phyloP scores from a whole-genome alignment of 2,797 vertebrate genomes.

The Leptodactylus fallax region DNA sequence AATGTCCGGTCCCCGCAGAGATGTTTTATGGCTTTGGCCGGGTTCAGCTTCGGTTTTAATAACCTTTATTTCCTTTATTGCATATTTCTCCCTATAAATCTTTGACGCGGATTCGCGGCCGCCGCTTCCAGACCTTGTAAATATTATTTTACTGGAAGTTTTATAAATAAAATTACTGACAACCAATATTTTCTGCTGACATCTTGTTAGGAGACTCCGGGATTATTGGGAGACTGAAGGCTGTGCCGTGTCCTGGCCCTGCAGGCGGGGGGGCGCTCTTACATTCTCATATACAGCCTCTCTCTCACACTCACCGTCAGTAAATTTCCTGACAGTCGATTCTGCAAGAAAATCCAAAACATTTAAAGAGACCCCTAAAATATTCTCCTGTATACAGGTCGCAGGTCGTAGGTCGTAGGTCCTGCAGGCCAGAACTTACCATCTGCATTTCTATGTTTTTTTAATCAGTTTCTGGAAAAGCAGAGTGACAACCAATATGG shows the following conservation, averaged over 20 bases:
- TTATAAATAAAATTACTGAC: conserved; percentile 31
- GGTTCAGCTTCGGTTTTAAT: conserved; percentile 18
- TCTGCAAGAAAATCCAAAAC: background rate
- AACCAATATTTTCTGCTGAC: conserved; percentile 21
- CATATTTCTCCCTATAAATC: conserved; percentile 30
- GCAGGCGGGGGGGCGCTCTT: background rate
- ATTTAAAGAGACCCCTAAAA: background rate
- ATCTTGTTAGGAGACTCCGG: background rate
- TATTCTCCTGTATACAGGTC: no score
- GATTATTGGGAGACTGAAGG: conserved; percentile 7
- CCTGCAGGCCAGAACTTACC: no score
- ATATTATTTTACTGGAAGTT: conserved; percentile 14
- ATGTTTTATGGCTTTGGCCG: conserved; percentile 1
- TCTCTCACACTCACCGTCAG: background rate
- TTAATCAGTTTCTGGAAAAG: background rate
- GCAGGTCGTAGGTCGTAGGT: no score
- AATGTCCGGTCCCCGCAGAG: background rate
- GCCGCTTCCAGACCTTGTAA: background rate
- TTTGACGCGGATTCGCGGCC: background rate
- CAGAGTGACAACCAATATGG: background rate
- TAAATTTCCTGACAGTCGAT: background rate
- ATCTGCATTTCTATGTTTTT: no score
- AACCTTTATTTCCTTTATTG: conserved; percentile 36
- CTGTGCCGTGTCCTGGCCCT: background rate
- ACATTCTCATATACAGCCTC: background rate